Evolutionary conservation across 2,888 invertebrate genomes (phyloP), one percentile per base, ranked within the genome.

Genomic region (Drosophila algonquin): DNA sequence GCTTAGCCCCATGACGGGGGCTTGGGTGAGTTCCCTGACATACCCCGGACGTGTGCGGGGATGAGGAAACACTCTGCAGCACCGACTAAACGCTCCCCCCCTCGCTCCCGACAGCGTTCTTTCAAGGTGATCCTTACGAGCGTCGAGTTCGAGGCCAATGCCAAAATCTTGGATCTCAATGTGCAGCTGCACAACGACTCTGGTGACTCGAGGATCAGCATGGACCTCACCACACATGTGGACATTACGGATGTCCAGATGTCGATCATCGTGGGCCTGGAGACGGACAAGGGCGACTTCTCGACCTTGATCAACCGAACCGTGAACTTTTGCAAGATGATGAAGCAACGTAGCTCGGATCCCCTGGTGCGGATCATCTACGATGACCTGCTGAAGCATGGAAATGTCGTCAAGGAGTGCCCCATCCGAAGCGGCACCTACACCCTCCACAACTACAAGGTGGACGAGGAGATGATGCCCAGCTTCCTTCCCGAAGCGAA

Each of bases 401-500:
- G 90, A 3, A 82, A 65, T 4, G 72, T 89, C 5, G 83, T 91
- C 44, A 90, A 86, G 71, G 74, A 70, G 14, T 91, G 91, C 7
- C 91, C 90, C 8, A 55, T 92, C 6, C 76, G 75, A 18, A 90
- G 81, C 44, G 91, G 88, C 3, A 61, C 64, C 7, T 91, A 89
- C 45, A 73, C 76, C 0, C 1, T 91, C 16, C 75, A 64, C 3
- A 79, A 89, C n/a, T 91, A 90, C 67, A 75, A 73, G 6, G 54
- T 90, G 24, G 88, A 92, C 68, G 92, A 91, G 70, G 92, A 92
- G 61, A 50, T 89, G 55, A 53, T 91, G 57, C 91, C 91, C 12
- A 90, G 89, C 47, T 91, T 81, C 74, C 59, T 90, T 47, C 91
- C 91, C 1, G 91, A 92, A 63, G 77, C 87, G 0, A 87, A 69